Percentiles rank a stretch among this genome's conserved stretches.
Conservation (phyloP, 2,113 vertebrate genomes). For the Pseudolaguvia tuberculata region DNA sequence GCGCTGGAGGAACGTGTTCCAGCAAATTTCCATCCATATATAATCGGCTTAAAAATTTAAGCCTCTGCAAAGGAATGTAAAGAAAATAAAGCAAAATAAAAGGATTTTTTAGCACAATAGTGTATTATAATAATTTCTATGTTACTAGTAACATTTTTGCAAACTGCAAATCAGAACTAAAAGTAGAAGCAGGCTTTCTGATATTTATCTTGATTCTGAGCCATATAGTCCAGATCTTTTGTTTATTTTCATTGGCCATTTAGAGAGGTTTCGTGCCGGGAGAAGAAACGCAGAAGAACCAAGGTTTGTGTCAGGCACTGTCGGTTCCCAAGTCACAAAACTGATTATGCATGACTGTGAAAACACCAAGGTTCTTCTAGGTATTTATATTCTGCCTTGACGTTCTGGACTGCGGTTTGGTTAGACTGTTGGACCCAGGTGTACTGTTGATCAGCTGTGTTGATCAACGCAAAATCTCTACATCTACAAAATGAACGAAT, state of each 20-base stretch:
- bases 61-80: slow-evolving; percentile 63
- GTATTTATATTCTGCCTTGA: neutral
- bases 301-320: neutral
- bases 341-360: neutral
- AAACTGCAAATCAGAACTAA: neutral
- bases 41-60: slow-evolving; percentile 82
- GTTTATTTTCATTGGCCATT: slow-evolving; percentile 21
- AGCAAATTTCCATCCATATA: slow-evolving; percentile 90
- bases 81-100: neutral
- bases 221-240: slow-evolving; percentile 41
- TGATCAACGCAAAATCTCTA: neutral
- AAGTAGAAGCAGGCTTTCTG: slow-evolving; percentile 2
- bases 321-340: neutral
- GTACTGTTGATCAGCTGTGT: neutral
- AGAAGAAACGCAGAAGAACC: slow-evolving; percentile 3
- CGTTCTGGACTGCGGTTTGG: too few relatives aligned
- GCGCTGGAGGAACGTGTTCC: slow-evolving; percentile 68
- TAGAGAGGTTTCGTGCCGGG: neutral
- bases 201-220: slow-evolving; percentile 35
- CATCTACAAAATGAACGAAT: neutral
- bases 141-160: neutral
- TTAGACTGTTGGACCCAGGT: neutral
- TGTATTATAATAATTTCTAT: neutral
- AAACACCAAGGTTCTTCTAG: neutral
- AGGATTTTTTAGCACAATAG: too few relatives aligned